These are phyloP conservation scores for Pseudotriccus pelzelni DNA, from an alignment of 2,797 vertebrate species.

Conservation along the genomic window DNA sequence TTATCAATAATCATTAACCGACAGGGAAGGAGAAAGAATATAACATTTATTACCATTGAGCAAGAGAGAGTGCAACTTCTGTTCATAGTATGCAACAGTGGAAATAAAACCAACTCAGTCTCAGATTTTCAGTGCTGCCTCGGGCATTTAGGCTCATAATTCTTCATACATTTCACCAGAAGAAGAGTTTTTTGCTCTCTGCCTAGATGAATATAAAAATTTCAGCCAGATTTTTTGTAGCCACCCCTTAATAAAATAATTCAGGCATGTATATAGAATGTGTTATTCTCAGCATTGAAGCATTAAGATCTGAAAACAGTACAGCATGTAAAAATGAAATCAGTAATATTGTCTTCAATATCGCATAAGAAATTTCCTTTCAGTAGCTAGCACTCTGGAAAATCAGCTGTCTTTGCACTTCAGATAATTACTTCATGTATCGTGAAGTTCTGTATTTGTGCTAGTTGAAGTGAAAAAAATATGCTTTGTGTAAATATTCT, in stretches of 20 bases:
- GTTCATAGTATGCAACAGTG: background rate
- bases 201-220: background rate
- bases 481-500: constrained; percentile 45
- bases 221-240: background rate
- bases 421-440: constrained; percentile 39
- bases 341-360: background rate
- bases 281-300: constrained; percentile 29
- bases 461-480: constrained; percentile 46
- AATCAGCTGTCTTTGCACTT: constrained; percentile 57
- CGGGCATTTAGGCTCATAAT: background rate
- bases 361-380: background rate
- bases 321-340: background rate
- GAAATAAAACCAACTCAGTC: background rate
- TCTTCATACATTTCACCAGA: background rate
- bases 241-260: constrained; percentile 26
- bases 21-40: background rate
- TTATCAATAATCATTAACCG: constrained; percentile 41
- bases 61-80: background rate
- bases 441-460: constrained; percentile 26
- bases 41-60: background rate
- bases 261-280: constrained; percentile 9
- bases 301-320: constrained; percentile 14
- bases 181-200: background rate
- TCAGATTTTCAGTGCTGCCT: constrained; percentile 4
- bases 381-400: constrained; percentile 9